These are phyloP conservation scores for Chrysina gloriosa DNA, from an alignment of 2,888 invertebrate species.

Conservation along the genomic window DNA sequence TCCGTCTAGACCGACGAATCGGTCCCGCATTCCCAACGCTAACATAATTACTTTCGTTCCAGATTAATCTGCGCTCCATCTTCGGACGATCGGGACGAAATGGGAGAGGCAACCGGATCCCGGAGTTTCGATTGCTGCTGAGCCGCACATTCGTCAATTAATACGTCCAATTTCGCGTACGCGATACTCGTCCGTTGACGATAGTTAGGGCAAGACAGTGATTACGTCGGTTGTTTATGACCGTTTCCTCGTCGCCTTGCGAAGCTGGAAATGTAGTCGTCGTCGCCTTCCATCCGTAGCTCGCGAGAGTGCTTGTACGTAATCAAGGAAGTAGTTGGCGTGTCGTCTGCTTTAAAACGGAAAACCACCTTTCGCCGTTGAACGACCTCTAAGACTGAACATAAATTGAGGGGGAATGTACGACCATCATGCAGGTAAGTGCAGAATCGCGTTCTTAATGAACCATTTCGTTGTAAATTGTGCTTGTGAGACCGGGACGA, in stretches of 20 bases:
- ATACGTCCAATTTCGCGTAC: too few species aligned
- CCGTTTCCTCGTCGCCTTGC: neutral
- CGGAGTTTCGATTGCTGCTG: too few species aligned
- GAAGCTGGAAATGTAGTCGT: constrained; percentile 11
- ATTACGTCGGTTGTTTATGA: neutral
- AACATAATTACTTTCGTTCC: neutral
- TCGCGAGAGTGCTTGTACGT: neutral
- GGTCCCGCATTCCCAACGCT: neutral
- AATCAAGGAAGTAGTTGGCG: constrained; percentile 22
- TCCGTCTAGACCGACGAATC: neutral
- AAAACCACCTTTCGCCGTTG: neutral
- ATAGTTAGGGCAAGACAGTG: neutral
- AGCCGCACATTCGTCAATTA: too few species aligned
- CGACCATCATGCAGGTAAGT: constrained; percentile 22
- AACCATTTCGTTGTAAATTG: too few species aligned
- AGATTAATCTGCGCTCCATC: neutral
- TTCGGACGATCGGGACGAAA: neutral
- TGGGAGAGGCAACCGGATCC: neutral
- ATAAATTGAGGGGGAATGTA: constrained; percentile 19
- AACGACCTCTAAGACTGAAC: neutral
- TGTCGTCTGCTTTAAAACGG: neutral
- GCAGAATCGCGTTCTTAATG: too few species aligned
- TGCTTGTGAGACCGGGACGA: too few species aligned
- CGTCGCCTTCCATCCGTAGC: neutral
- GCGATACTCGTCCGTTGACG: neutral